Evolutionary conservation across 2,888 invertebrate genomes (phyloP).

Genomic region (Gisinianus flammeolus): DNA sequence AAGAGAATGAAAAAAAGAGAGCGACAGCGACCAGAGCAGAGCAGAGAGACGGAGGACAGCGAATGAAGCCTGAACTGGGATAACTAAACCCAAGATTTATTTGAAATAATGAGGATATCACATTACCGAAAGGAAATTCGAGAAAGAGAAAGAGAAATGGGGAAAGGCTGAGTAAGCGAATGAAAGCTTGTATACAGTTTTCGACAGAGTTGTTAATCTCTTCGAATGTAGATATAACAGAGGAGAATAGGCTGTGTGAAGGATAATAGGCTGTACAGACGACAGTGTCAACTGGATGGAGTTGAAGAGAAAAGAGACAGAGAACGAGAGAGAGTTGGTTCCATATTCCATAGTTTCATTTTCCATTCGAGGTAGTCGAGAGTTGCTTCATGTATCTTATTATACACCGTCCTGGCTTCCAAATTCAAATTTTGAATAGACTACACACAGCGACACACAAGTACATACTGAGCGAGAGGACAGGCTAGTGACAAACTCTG

Average conservation of each 20-base stretch:
- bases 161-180: neutral
- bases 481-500: too few relatives aligned
- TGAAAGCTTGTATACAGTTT: conserved; percentile 6
- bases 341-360: too few relatives aligned
- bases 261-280: too few relatives aligned
- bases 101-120: conserved; percentile 29
- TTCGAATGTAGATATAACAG: neutral
- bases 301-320: neutral
- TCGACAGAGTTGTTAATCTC: conserved; percentile 2
- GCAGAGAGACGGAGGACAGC: neutral
- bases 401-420: too few relatives aligned
- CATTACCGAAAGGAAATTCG: conserved; percentile 27
- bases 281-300: too few relatives aligned
- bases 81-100: conserved; percentile 11
- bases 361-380: too few relatives aligned
- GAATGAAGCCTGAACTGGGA: neutral
- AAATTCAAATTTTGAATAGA: too few relatives aligned
- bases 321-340: neutral
- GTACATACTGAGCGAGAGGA: too few relatives aligned
- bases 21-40: neutral
- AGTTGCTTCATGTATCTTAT: too few relatives aligned
- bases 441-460: too few relatives aligned
- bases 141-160: conserved; percentile 6
- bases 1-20: neutral
- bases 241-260: too few relatives aligned